Evolutionary conservation across 1,140 invertebrate genomes (phyloP), one percentile per base, ranked within the genome.

Genomic region (Lordiphosa clarofinis): DNA sequence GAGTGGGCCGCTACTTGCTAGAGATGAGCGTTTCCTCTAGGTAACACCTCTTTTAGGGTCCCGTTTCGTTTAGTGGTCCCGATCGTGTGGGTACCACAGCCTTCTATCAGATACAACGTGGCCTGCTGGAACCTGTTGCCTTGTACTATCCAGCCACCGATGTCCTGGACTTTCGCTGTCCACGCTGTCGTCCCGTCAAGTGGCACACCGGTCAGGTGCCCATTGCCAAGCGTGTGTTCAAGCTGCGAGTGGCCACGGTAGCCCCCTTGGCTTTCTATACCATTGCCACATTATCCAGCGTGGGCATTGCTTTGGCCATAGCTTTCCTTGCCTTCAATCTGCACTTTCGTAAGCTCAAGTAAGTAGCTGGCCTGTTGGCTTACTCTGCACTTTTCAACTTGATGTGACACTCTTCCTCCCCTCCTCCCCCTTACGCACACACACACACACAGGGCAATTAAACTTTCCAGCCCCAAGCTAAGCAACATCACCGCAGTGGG

Each of bases 401-500:
- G 40, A 57, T 52, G 31, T 63, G 57, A 38, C 48, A 47, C 36
- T 56, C 15, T 36, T 28, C n/a, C 0, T 39, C 28, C 11, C 36
- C 38, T 11, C 37, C 47, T 11, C 13, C 46, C 31, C 57, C 19
- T 2, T 3, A 19, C 1, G 2, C 38, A 33, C 40, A 36, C 36
- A 64, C 60, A 21, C 39, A 43, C 53, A 63, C 78, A 40, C 89
- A 94, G 94, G 88, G 93, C 93, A 69, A 95, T 94, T 90, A 99
- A 99, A 90, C 94, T 99, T 90, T 98, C 97, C 12, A 98, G 96
- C 88, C 98, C 98, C 4, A 94, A 97, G 82, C 91, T 99, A 62
- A 99, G 99, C 91, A 99, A 99, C 90, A 93, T 99, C 87, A 97
- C 98, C 9, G 95, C 98, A 42, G 93, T 97, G 42, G 98, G 98